A percentile compares a stretch with the other conserved stretches of the same genome.
Conservation (phyloP, 2,113 vertebrate species). For the Varanus salvator region DNA sequence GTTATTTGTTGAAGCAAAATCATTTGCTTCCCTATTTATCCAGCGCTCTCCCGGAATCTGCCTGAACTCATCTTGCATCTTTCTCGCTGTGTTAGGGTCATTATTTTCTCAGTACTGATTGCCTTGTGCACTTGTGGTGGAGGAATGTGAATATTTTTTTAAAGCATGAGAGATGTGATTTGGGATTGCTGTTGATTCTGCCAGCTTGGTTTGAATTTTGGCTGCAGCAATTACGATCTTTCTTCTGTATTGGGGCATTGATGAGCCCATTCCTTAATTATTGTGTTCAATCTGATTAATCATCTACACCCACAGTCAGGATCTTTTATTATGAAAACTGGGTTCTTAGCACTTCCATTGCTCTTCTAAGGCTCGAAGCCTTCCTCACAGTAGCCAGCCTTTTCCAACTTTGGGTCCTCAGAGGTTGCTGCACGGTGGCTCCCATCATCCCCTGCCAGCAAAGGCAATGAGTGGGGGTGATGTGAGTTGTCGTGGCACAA, state of each 20-base stretch:
- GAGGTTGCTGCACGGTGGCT: too few relatives aligned
- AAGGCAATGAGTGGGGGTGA: too few relatives aligned
- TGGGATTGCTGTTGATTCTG: not conserved
- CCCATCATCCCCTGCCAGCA: too few relatives aligned
- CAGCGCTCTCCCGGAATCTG: not conserved
- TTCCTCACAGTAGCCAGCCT: too few relatives aligned
- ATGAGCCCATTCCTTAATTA: not conserved
- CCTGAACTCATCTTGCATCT: not conserved
- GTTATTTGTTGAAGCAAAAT: conserved; percentile 3
- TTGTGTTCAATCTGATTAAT: too few relatives aligned
- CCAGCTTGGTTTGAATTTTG: not conserved
- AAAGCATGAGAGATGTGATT: not conserved
- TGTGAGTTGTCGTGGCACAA: too few relatives aligned
- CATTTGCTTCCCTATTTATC: not conserved
- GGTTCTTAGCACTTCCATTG: too few relatives aligned
- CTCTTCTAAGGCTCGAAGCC: too few relatives aligned
- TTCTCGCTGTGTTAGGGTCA: not conserved
- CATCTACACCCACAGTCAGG: too few relatives aligned
- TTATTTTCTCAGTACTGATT: conserved; percentile 1
- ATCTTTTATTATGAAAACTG: too few relatives aligned
- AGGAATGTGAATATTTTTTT: not conserved
- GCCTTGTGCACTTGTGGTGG: not conserved
- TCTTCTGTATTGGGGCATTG: not conserved
- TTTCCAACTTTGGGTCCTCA: too few relatives aligned
- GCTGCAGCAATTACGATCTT: too few relatives aligned